Percentiles rank a stretch among this genome's conserved stretches.
phyloP scores from a whole-genome alignment of 2,888 invertebrate species.

The Salticus scenicus region DNA sequence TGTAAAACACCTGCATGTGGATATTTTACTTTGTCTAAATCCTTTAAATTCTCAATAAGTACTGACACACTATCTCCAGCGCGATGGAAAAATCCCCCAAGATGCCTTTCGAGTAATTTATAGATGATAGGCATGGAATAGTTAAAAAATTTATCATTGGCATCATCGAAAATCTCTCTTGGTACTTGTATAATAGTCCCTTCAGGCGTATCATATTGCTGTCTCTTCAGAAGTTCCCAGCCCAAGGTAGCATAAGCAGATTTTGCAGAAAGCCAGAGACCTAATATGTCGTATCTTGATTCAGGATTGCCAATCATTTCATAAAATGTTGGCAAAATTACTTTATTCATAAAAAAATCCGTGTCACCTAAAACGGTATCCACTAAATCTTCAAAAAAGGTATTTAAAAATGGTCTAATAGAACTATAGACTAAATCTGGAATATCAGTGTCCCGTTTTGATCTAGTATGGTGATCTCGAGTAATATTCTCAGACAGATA shows the following conservation, averaged over 20 bases:
- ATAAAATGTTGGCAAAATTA: constrained; percentile 21
- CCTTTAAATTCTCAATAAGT: background rate
- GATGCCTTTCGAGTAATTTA: constrained; percentile 10
- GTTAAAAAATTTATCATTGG: background rate
- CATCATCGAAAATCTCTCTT: background rate
- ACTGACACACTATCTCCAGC: background rate
- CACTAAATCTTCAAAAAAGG: background rate
- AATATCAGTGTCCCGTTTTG: background rate
- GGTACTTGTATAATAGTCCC: constrained; percentile 28
- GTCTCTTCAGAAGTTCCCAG: constrained; percentile 10
- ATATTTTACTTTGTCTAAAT: background rate
- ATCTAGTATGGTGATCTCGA: too few relatives aligned
- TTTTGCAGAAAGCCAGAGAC: constrained; percentile 21
- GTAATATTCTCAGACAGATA: too few relatives aligned
- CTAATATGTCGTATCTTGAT: constrained; percentile 13
- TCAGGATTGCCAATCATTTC: constrained; percentile 35
- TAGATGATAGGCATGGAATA: constrained; percentile 26
- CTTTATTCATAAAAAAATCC: background rate
- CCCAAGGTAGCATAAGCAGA: constrained; percentile 22
- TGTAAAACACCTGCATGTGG: background rate
- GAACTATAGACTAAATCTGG: constrained; percentile 6
- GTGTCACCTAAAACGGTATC: background rate
- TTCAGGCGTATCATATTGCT: constrained; percentile 9
- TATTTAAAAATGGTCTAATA: constrained; percentile 8
- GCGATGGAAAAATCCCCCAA: background rate